Evolutionary conservation across 2,113 vertebrate genomes (phyloP).

Genomic region (Empidonax alnorum): DNA sequence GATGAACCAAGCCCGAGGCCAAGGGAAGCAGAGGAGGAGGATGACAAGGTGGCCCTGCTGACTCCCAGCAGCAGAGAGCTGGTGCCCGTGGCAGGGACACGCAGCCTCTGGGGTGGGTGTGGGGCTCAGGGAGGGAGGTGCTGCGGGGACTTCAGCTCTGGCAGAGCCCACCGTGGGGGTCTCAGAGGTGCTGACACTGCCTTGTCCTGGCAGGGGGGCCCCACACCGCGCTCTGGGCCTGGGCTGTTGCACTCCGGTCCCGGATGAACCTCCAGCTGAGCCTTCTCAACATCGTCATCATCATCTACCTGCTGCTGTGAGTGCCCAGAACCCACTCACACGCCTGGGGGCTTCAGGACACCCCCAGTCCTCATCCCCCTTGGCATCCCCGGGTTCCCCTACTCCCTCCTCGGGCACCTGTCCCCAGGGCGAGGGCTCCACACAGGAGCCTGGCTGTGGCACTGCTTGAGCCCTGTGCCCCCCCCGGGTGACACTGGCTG

Average conservation of each 20-base stretch:
- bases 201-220: constrained; percentile 42
- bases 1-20: background rate
- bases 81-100: background rate
- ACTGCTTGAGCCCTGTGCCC: too few species aligned
- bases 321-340: background rate
- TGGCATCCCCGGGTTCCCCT: rapidly evolving
- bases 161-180: rapidly evolving
- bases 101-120: background rate
- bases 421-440: background rate
- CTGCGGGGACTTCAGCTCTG: background rate
- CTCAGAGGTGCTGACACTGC: background rate
- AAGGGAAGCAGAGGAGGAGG: background rate
- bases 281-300: constrained; percentile 77
- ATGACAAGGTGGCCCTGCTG: rapidly evolving
- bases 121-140: background rate
- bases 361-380: rapidly evolving
- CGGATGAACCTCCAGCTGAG: constrained; percentile 40
- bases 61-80: background rate
- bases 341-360: rapidly evolving
- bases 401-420: background rate
- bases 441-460: rapidly evolving
- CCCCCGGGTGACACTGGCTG: background rate
- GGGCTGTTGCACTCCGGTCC: constrained; percentile 28
- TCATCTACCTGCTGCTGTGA: constrained; percentile 87
- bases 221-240: constrained; percentile 22